Evolutionary conservation across 2,797 vertebrate genomes (phyloP).

Genomic region (Danio tinwini): DNA sequence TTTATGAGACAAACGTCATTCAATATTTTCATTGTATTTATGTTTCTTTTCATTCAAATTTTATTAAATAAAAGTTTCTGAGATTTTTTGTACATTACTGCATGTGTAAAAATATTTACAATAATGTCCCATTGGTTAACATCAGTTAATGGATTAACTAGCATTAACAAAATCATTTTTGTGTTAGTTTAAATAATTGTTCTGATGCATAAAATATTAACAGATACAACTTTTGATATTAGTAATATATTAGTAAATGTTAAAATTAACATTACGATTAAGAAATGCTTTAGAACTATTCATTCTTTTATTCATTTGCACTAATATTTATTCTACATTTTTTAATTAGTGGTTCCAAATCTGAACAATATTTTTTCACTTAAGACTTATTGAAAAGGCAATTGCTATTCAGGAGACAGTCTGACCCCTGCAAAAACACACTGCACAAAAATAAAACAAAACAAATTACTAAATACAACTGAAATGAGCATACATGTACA

Average conservation of each 20-base stretch:
- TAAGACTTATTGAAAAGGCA: neutral
- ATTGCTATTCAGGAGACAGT: conserved; percentile 12
- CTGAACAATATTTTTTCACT: neutral
- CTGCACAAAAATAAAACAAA: neutral
- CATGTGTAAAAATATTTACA: neutral
- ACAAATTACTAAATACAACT: neutral
- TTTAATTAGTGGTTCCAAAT: neutral
- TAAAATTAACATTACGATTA: too few species aligned
- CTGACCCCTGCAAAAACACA: neutral
- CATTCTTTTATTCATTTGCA: too few species aligned
- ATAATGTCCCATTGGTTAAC: too few species aligned
- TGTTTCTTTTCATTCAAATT: neutral
- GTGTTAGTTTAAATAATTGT: too few species aligned
- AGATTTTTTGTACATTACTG: neutral
- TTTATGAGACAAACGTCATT: neutral
- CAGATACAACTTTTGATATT: too few species aligned
- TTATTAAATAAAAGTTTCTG: neutral
- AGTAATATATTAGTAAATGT: too few species aligned
- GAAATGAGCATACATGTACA: neutral
- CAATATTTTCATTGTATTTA: neutral
- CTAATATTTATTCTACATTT: too few species aligned
- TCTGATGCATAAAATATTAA: too few species aligned
- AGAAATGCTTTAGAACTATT: too few species aligned
- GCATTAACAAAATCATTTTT: too few species aligned
- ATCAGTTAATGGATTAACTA: too few species aligned